Percentiles rank a stretch among this genome's conserved stretches.
Conservation (phyloP, 1,140 invertebrate genomes). For the Lasaia peninsularis region DNA sequence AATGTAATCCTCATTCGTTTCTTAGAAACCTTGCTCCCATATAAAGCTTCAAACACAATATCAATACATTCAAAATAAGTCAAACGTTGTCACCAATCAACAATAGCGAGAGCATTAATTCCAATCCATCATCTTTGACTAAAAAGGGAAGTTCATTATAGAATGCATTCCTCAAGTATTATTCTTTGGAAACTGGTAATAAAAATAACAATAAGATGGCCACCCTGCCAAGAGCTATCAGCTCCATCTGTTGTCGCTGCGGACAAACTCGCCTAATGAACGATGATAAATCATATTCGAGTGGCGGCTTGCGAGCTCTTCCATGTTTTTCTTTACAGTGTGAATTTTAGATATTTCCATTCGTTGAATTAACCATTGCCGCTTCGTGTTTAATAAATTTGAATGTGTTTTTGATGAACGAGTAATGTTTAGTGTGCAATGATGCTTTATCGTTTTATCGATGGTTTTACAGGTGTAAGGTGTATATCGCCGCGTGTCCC, state of each 20-base stretch:
- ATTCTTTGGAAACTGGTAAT: conserved; percentile 75
- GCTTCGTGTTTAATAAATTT: conserved; percentile 13
- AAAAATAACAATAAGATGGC: conserved; percentile 75
- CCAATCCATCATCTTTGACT: conserved; percentile 70
- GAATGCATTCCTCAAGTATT: conserved; percentile 73
- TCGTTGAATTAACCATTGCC: conserved; percentile 34
- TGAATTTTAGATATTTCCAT: conserved; percentile 22
- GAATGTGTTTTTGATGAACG: neutral
- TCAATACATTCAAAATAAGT: conserved; percentile 50
- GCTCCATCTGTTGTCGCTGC: conserved; percentile 75
- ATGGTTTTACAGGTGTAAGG: conserved; percentile 55
- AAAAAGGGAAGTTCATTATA: conserved; percentile 76
- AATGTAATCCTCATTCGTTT: conserved; percentile 23
- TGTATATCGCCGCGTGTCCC: conserved; percentile 67
- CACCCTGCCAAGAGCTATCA: conserved; percentile 76
- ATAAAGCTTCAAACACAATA: conserved; percentile 39
- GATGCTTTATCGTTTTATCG: neutral
- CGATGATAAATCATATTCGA: conserved; percentile 77
- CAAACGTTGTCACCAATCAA: conserved; percentile 69
- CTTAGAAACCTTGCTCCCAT: conserved; percentile 36
- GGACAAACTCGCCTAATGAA: conserved; percentile 77
- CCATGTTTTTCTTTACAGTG: conserved; percentile 46
- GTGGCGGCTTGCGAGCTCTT: conserved; percentile 59
- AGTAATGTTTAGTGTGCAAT: conserved; percentile 34
- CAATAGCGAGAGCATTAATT: conserved; percentile 70